phyloP scores from a whole-genome alignment of 1,140 invertebrate species.

The Scaptomyza hsui region DNA sequence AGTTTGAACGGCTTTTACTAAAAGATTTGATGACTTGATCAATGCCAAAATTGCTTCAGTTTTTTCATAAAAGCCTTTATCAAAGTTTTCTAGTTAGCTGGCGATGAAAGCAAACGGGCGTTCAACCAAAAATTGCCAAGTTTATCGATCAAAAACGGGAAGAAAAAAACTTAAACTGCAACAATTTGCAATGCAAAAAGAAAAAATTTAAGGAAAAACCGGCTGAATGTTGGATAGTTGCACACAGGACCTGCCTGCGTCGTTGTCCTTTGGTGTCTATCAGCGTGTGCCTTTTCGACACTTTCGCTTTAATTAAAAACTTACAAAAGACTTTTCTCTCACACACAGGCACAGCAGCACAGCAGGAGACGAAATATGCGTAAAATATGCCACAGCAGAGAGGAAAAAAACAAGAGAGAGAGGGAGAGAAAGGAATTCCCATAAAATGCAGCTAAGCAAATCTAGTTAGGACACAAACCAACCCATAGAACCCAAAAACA shows the following conservation, averaged over 20 bases:
- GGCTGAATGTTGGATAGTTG: slow-evolving; percentile 18
- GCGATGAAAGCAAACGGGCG: slow-evolving; percentile 40
- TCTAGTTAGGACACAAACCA: slow-evolving; percentile 49
- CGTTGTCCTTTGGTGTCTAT: slow-evolving; percentile 17
- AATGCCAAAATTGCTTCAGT: slow-evolving; percentile 33
- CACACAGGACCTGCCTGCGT: slow-evolving; percentile 35
- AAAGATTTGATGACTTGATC: slow-evolving; percentile 42
- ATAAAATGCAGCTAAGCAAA: slow-evolving; percentile 70
- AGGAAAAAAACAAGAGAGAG: background rate
- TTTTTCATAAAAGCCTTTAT: slow-evolving; percentile 14
- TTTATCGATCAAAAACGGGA: slow-evolving; percentile 68
- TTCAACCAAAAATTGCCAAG: slow-evolving; percentile 62
- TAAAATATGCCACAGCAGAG: slow-evolving; percentile 69
- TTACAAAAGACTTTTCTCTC: slow-evolving; percentile 56
- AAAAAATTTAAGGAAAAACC: slow-evolving; percentile 29
- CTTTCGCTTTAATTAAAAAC: slow-evolving; percentile 82
- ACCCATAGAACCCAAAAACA: slow-evolving; percentile 20
- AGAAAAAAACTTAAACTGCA: slow-evolving; percentile 59
- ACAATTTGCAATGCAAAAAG: slow-evolving; percentile 51
- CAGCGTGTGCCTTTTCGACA: slow-evolving; percentile 70
- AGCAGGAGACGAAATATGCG: slow-evolving; percentile 43
- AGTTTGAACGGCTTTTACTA: slow-evolving; percentile 11
- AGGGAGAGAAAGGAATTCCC: slow-evolving; percentile 32
- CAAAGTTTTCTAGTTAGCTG: slow-evolving; percentile 74
- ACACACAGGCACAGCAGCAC: slow-evolving; percentile 13